Conservation (phyloP, 2,797 vertebrate species). For the Merluccius polli region DNA sequence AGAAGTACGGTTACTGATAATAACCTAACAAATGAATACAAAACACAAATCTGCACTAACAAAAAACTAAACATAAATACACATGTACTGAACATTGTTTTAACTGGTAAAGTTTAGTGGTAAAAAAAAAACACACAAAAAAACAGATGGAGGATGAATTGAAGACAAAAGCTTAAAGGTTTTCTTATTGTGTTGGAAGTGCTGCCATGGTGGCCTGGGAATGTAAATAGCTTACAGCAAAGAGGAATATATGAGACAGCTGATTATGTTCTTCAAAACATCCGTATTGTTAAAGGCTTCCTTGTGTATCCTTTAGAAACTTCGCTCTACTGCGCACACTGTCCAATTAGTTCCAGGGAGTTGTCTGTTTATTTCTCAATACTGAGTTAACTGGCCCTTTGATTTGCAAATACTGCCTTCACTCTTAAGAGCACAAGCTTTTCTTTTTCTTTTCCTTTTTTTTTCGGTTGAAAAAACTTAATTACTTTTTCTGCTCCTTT, state of each 20-base stretch:
- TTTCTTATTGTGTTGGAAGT: constrained; percentile 50
- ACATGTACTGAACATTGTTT: neutral
- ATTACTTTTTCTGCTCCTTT: constrained; percentile 85
- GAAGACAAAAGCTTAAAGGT: constrained; percentile 41
- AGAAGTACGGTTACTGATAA: neutral
- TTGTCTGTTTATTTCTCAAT: constrained; percentile 80
- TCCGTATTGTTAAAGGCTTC: constrained; percentile 66
- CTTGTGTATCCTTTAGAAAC: constrained; percentile 75
- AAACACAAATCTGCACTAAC: neutral
- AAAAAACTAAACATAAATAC: neutral
- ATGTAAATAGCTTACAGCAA: constrained; percentile 74
- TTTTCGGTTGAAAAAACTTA: constrained; percentile 75
- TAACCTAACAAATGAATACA: neutral
- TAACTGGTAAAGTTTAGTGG: neutral
- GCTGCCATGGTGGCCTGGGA: constrained; percentile 58
- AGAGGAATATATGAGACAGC: constrained; percentile 63
- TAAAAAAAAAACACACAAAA: constrained; percentile 7
- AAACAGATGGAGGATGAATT: constrained; percentile 54
- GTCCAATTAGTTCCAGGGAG: constrained; percentile 80
- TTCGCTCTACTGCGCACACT: constrained; percentile 73
- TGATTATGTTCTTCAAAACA: constrained; percentile 72
- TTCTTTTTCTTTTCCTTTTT: constrained; percentile 31
- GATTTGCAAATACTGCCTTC: constrained; percentile 78
- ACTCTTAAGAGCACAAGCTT: constrained; percentile 74
- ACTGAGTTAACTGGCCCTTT: constrained; percentile 74